A percentile compares a stretch with the other conserved stretches of the same genome.
Evolutionary conservation across 1,140 invertebrate species (phyloP).

Genomic region (Xylocopa sonorina): DNA sequence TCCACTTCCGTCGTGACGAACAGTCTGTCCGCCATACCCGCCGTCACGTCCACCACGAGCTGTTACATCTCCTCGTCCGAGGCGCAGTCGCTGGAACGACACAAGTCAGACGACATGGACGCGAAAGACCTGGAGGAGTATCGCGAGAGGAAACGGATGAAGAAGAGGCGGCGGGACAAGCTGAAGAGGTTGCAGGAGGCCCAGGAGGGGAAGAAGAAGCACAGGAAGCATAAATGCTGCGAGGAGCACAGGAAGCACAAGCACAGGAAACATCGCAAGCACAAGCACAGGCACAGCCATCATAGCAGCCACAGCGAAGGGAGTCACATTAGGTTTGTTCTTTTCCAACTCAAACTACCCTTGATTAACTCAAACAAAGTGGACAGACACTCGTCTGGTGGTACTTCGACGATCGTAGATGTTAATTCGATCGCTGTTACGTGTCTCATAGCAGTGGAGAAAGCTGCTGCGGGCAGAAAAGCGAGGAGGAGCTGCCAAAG

Average conservation of each 20-base stretch:
- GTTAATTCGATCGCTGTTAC: constrained; percentile 6
- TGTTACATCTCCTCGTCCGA: constrained; percentile 50
- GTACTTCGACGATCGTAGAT: too few species aligned
- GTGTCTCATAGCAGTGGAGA: constrained; percentile 69
- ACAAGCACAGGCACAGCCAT: constrained; percentile 84
- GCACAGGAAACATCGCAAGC: constrained; percentile 89
- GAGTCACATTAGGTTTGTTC: constrained; percentile 71
- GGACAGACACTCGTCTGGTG: too few species aligned
- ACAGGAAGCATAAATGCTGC: constrained; percentile 87
- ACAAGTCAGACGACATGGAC: constrained; percentile 69
- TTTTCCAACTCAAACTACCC: neutral
- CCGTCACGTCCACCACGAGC: constrained; percentile 41
- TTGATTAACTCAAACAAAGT: neutral
- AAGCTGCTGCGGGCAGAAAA: constrained; percentile 74
- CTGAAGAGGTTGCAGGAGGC: constrained; percentile 81
- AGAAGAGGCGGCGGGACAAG: constrained; percentile 88
- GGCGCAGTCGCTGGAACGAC: constrained; percentile 61
- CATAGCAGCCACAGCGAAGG: constrained; percentile 81
- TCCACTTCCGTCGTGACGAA: constrained; percentile 54
- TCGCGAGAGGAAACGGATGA: constrained; percentile 86
- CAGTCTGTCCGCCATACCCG: constrained; percentile 5
- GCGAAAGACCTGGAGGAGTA: constrained; percentile 77
- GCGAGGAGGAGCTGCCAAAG: constrained; percentile 70
- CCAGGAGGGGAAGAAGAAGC: constrained; percentile 84
- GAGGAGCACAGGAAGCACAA: constrained; percentile 89